A percentile compares a stretch with the other conserved stretches of the same genome.
Evolutionary conservation across 1,140 invertebrate species (phyloP).

Genomic region (Coptotermes formosanus): DNA sequence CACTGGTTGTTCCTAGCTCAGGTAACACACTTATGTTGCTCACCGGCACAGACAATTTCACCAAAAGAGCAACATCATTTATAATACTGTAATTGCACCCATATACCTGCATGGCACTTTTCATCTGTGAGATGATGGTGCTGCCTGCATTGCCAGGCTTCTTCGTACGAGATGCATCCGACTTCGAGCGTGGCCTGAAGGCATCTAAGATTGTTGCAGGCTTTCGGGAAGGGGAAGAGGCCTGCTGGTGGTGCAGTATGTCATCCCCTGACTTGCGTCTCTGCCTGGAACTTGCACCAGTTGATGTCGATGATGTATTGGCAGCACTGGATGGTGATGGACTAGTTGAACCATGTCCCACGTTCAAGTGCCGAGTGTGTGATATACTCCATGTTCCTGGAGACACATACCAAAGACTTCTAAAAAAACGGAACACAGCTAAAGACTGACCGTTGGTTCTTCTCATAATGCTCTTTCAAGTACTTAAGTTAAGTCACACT

Average conservation of each 20-base stretch:
- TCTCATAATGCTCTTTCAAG: too few species aligned
- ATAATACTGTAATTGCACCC: constrained; percentile 35
- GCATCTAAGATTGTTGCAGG: constrained; percentile 74
- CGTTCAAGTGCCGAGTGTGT: constrained; percentile 56
- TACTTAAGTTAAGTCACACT: too few species aligned
- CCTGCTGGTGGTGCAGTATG: constrained; percentile 41
- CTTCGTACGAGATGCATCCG: constrained; percentile 63
- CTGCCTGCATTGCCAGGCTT: constrained; percentile 55
- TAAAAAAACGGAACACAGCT: too few species aligned
- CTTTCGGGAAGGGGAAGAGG: constrained; percentile 64
- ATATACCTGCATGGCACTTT: constrained; percentile 70
- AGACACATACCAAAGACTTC: neutral
- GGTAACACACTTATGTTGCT: too few species aligned
- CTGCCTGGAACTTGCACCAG: neutral
- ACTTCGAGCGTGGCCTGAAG: constrained; percentile 78
- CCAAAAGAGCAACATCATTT: too few species aligned
- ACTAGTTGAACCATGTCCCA: constrained; percentile 16
- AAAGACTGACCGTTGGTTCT: too few species aligned
- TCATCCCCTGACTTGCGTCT: constrained; percentile 55
- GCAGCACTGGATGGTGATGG: constrained; percentile 1
- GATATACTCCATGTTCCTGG: constrained; percentile 39
- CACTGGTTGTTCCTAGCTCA: too few species aligned
- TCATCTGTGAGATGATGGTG: constrained; percentile 73
- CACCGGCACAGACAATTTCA: too few species aligned
- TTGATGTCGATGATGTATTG: neutral